A percentile compares a stretch with the other conserved stretches of the same genome.
phyloP scores from a whole-genome alignment of 2,888 invertebrate species.

The Julus scandinavius region DNA sequence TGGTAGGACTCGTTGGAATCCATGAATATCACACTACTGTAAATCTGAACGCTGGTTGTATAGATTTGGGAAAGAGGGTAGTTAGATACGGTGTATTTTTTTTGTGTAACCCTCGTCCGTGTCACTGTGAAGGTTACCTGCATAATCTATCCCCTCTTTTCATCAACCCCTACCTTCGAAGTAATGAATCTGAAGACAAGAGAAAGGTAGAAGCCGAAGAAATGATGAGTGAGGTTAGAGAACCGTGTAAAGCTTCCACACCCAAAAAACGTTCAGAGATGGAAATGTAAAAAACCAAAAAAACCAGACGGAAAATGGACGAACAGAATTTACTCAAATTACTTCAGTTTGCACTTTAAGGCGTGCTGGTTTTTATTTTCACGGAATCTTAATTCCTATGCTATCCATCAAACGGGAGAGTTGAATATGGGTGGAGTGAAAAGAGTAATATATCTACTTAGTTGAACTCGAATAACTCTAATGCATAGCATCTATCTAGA shows the following conservation, averaged over 20 bases:
- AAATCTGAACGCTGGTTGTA: no score
- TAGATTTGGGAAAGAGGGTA: neutral
- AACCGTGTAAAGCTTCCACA: conserved; percentile 34
- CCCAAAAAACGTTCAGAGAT: conserved; percentile 25
- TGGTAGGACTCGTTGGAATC: no score
- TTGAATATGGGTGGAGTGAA: neutral
- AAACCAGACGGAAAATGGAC: conserved; percentile 1
- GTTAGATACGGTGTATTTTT: neutral
- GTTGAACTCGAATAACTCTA: conserved; percentile 25
- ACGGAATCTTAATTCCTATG: conserved; percentile 4
- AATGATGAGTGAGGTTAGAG: conserved; percentile 42
- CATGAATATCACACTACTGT: no score
- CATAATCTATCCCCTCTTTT: neutral
- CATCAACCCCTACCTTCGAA: conserved; percentile 25
- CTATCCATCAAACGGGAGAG: conserved; percentile 21
- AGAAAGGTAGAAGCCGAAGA: conserved; percentile 33
- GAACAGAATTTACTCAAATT: conserved; percentile 16
- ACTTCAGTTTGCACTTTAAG: conserved; percentile 35
- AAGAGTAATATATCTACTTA: neutral
- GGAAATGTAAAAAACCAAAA: neutral
- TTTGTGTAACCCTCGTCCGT: neutral
- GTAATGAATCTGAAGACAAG: conserved; percentile 7
- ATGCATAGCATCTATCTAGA: neutral
- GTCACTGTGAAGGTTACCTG: conserved; percentile 23
- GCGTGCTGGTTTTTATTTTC: conserved; percentile 42